Base-by-base conservation (phyloP, 2,113 vertebrate species). In the Tragelaphus strepsiceros region DNA sequence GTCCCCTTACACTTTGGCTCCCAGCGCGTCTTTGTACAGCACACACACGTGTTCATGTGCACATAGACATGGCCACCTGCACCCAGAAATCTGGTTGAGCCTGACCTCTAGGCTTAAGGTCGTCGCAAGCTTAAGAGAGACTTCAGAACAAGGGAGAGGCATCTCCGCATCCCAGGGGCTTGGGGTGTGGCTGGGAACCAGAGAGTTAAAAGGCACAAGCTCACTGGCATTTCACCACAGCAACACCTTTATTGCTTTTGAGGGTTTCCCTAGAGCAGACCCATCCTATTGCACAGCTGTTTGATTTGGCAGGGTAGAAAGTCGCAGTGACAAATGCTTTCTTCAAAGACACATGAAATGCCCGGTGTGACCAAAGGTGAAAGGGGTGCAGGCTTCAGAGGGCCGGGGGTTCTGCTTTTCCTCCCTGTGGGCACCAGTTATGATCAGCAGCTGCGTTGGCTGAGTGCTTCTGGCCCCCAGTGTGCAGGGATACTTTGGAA, bases 191-290 rank as follows among this genome's bases (percentile, higher is more conserved):
- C 74, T 26, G 0, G 56, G 82, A 84, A 58, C 56, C 24, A 85
- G 16, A 26, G 26, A 96, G 32, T 51, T 26, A 88, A 10, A 26
- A 49, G 39, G 30, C 21, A 82, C 12, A 22, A n/a, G 39, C 26
- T 46, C 30, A 16, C 2, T 8, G 59, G 88, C 51, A 71, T 95
- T 84, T 95, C 53, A 78, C 80, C 93, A 97, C 91, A 96, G 80
- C 84, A 62, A 5, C 64, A 88, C 21, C 39, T 99, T 99, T 99
- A 99, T 99, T 99, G 98, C 98, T 99, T 98, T 97, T 98, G 67
- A 46, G 77, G 86, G 80, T 97, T 98, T 98, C 96, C 98, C 98
- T 99, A 98, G 96, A 98, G 97, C 97, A 95, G 96, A 97, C 94
- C 94, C 90, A 81, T 94, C 95, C 95, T 98, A 97, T 98, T 98